Base-by-base conservation (phyloP, 2,113 vertebrate species). In the Syngnathus floridae region DNA sequence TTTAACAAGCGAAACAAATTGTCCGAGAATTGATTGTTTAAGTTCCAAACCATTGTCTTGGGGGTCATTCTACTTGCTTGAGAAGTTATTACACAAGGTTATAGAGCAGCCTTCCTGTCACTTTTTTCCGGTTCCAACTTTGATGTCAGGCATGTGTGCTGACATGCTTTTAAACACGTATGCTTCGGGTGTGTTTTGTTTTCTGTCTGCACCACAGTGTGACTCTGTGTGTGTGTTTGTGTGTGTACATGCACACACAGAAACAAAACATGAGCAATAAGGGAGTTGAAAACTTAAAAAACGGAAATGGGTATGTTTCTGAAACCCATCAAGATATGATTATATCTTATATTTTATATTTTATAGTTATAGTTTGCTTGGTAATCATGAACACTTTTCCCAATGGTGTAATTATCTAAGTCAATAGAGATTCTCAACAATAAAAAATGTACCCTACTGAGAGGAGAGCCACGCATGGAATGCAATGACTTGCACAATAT, bases 61-160 rank as follows among this genome's bases (percentile, higher is more conserved):
- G 13, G 43, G 43, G 12, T 13, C 9, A 26, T 54, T 56, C 12
- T 7, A 6, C 26, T 13, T 35, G 9, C 12, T 56, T 56, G 26
- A 35, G 26, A 35, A 17, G 22, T 55, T 14, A 56, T 16, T 35
- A 56, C 54, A 35, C 5, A 9, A 31, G 54, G 54, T 55, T 5
- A 55, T 31, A 35, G 11, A 7, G 31, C 46, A 43, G 31, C 55
- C 58, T 55, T 55, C 54, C 22, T 55, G 54, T 35, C 26, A 16
- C 54, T 55, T 35, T 55, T 21, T 55, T 35, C 54, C 12, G 14
- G 26, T 31, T 55, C 54, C 26, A 55, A 2, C 54, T 55, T 12
- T n/a, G 46, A 49, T 41, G 45, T 65, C 55, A 59, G 40, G 59
- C 12, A 14, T 64, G 60, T 22, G 54, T 64, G 26, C 41, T 35